Conservation (phyloP, 1,140 invertebrate species). For the Planococcus citri region DNA sequence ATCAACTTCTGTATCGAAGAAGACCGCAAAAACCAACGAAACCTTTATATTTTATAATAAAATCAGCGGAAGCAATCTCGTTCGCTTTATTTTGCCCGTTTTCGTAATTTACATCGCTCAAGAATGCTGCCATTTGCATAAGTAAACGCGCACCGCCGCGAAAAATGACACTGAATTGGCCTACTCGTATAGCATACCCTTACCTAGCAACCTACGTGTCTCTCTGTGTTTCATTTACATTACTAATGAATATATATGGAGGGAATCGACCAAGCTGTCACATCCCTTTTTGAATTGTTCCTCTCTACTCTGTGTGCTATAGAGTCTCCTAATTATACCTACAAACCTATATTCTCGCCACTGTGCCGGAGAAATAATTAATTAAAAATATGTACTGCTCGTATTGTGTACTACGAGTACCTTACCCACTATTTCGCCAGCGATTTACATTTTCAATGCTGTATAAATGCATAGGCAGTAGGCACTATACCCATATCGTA, state of each 20-base stretch:
- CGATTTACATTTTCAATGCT: too few species aligned
- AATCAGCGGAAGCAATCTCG: neutral
- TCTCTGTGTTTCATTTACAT: neutral
- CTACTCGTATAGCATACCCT: neutral
- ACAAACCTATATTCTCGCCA: too few species aligned
- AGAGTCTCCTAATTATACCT: too few species aligned
- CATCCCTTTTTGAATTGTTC: neutral
- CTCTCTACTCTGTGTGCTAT: too few species aligned
- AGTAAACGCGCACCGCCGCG: neutral
- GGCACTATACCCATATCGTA: too few species aligned
- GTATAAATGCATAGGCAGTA: too few species aligned
- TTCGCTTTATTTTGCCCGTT: neutral
- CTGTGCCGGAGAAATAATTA: too few species aligned
- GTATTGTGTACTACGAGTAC: too few species aligned
- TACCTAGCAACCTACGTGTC: neutral
- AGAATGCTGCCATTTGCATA: neutral
- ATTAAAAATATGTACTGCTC: too few species aligned
- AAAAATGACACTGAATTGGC: neutral
- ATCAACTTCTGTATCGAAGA: too few species aligned
- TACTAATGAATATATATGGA: conserved; percentile 1
- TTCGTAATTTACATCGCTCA: neutral
- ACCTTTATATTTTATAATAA: neutral
- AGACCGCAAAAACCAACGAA: neutral
- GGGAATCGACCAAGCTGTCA: neutral
- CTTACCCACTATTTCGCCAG: too few species aligned